Base-by-base conservation (phyloP, 1,140 invertebrate genomes). In the Melipona quadrifasciata region DNA sequence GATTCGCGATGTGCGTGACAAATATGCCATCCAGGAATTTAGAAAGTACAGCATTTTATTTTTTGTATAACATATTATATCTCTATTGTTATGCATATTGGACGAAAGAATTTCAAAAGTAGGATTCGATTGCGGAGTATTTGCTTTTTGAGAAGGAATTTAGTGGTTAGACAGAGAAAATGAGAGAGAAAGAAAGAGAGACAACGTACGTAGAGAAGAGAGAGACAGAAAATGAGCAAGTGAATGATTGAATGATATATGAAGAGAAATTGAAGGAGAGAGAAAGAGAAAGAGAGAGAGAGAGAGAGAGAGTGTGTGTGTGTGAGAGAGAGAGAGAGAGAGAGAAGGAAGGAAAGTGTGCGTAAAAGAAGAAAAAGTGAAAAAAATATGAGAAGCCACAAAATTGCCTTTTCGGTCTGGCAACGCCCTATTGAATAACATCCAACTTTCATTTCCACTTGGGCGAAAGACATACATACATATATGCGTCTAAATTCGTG, bases 11-110 rank as follows among this genome's bases (percentile, higher is more conserved):
- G 71, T 75, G 61, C 72, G 82, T 80, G 84, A 87, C 75, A 90
- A 75, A 85, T 51, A 90, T 92, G 88, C 88, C 90, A 92, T 91
- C 85, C 91, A 91, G 87, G 88, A 92, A 92, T 92, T 92, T 92
- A 90, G 87, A 90, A 91, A 91, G 83, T 90, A 90, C 91, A 91
- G 87, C 86, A 91, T 87, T 93, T 94, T 93, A 94, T 93, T 93
- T 93, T 91, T 93, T 93, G 85, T 93, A 91, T 90, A 87, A 87
- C 55, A 53, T 72, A 79, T 53, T 81, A 11, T 89, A 87, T 89
- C 61, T 82, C 86, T 92, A 89, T 90, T 89, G 87, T 86, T 84
- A 74, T 86, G 79, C 80, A 64, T 81, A 47, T 47, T 39, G 31
- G 57, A 70, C 79, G 27, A 31, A 68, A 79, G 85, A 81, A 85